Percentiles rank a stretch among this genome's conserved stretches.
phyloP scores from a whole-genome alignment of 2,888 invertebrate species.

The Eupithecia dodoneata region DNA sequence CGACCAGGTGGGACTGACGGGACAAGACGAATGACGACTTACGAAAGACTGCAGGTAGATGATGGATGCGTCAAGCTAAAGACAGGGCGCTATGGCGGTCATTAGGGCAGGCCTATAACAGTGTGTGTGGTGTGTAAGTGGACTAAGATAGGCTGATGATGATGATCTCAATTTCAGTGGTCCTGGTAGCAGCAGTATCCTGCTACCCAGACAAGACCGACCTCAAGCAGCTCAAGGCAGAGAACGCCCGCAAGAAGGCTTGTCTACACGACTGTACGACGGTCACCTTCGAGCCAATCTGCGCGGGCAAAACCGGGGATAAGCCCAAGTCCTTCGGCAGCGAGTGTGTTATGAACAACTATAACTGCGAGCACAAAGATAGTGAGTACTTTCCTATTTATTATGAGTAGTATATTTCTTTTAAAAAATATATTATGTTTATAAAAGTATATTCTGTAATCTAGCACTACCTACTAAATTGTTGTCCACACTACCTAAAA shows the following conservation, averaged over 20 bases:
- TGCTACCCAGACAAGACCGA: conserved; percentile 84
- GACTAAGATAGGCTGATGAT: no score
- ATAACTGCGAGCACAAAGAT: conserved; percentile 87
- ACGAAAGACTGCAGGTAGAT: no score
- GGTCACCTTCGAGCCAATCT: conserved; percentile 83
- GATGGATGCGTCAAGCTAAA: no score
- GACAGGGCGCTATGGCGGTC: no score
- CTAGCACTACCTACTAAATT: no score
- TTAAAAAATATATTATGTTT: no score
- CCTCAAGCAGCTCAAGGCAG: conserved; percentile 85
- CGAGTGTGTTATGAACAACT: conserved; percentile 85
- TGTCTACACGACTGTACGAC: conserved; percentile 82
- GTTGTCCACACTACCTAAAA: no score
- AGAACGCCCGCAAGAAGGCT: conserved; percentile 80
- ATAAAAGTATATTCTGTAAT: no score
- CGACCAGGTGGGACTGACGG: no score
- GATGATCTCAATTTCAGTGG: conserved; percentile 59
- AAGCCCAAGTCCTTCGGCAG: conserved; percentile 85
- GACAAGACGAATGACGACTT: no score
- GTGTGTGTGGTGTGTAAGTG: no score
- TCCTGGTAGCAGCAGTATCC: conserved; percentile 68
- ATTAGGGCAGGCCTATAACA: no score
- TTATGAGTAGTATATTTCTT: not conserved
- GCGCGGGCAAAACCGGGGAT: conserved; percentile 85
- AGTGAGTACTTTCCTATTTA: conserved; percentile 72